Evolutionary conservation across 2,888 invertebrate species (phyloP), one percentile per base, ranked within the genome.

Genomic region (Heliconius cydno): DNA sequence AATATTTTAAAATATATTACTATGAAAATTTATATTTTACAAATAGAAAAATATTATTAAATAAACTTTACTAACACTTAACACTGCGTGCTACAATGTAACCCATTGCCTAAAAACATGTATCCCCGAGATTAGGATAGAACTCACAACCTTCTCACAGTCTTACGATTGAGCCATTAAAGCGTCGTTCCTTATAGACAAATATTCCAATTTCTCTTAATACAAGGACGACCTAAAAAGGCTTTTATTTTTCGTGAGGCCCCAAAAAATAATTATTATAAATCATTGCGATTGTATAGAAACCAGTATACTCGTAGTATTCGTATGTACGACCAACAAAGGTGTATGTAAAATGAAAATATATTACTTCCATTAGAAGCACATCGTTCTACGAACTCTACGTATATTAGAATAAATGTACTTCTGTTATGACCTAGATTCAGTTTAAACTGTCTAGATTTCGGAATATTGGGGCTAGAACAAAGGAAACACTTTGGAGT

Each of bases 321-420:
- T 52, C 41, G 15, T 46, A 70, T 38, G 9, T 25, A 70, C 70
- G n/a, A 57, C 25, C 13, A n/a, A 73, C 52, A 78, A 52, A 38
- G 25, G 5, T 12, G 25, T 46, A 19, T 79, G 52, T 66, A 25
- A 67, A 68, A 68, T 67, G 38, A 22, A 78, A 78, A 74, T 74
- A 79, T 79, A 79, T 63, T 22, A 78, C 57, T 30, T 63, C 74
- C 78, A 68, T 79, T 79, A 74, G 25, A 78, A 73, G 72, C 28
- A 63, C 74, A 74, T 68, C 25, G 65, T 19, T 68, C 68, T 41
- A 41, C 28, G 46, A 60, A 68, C 52, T 38, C 41, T 68, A 60
- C 78, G 68, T 57, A 76, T 76, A 80, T 76, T 79, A 73, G 67
- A 79, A 76, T 65, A 76, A 80, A 79, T 76, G 79, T 76, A 41